Base-by-base conservation (phyloP, 1,140 invertebrate species). In the Holotrichia oblita region DNA sequence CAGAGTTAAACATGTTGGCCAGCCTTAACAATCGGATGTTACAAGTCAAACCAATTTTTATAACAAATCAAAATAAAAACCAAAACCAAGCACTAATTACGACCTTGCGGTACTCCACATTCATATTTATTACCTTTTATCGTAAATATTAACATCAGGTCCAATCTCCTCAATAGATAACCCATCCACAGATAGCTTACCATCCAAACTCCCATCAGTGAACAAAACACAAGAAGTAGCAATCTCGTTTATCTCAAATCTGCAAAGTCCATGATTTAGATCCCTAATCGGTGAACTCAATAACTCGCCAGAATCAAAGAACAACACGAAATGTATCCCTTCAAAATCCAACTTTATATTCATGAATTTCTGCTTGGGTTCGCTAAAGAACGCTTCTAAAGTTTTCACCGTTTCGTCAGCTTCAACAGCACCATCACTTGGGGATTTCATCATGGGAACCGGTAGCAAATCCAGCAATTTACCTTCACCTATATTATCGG, bases 211-310 rank as follows among this genome's bases (percentile, higher is more conserved):
- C 42, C 88, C 89, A 83, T 95, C 94, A 55, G 91, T 93, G 81
- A 91, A 93, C 77, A 91, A 89, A 44, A 93, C 91, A 48, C 93
- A 85, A 6, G 89, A 89, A 2, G 91, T 83, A 27, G 89, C 89
- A 0, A 92, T 89, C 86, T 95, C 94, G n/a, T 92, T 92, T 8
- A 94, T 89, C 40, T 92, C 91, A 40, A 95, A 86, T 82, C 91
- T 92, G 14, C 93, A 93, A 14, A 95, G 86, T 1, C 93, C 93
- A 79, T 92, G 92, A 82, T 92, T 93, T 78, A 93, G 83, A 83
- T 94, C 93, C 14, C 93, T 88, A 0, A 94, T 92, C 0, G 93
- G 93, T 3, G 93, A 94, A 85, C 93, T 94, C 9, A 94, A 84
- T 1, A 93, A 89, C 86, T 94, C 93, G 79, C 94, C 93, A 76